Evolutionary conservation across 1,140 invertebrate genomes (phyloP).

Genomic region (Drosophila persimilis): DNA sequence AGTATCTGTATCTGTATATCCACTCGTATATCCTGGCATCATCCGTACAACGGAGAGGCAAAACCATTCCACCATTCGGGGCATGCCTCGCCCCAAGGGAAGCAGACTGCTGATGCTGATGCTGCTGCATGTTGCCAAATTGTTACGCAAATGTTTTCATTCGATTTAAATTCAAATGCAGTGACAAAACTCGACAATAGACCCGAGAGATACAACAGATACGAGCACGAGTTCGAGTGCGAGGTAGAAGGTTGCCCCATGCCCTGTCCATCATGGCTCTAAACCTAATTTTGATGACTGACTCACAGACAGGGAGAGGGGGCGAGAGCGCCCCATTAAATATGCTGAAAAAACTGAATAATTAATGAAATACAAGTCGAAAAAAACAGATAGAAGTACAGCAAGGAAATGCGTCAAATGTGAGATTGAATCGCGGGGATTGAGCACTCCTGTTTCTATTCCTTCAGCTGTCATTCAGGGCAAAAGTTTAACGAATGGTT

Average conservation of each 20-base stretch:
- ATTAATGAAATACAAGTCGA: conserved; percentile 50
- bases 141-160: conserved; percentile 74
- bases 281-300: conserved; percentile 42
- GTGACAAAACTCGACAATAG: conserved; percentile 15
- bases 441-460: not conserved
- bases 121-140: conserved; percentile 60
- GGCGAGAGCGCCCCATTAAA: conserved; percentile 44
- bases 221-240: too few species aligned
- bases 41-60: conserved; percentile 22
- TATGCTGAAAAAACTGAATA: conserved; percentile 54
- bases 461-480: conserved; percentile 16
- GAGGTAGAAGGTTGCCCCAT: too few species aligned
- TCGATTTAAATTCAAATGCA: conserved; percentile 65
- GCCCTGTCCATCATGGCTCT: not conserved
- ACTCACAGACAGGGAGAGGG: not conserved
- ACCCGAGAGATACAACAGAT: too few species aligned
- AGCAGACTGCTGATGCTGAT: not conserved
- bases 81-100: not conserved
- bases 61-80: conserved; percentile 8
- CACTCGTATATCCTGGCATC: conserved; percentile 1
- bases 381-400: conserved; percentile 16
- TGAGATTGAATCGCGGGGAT: conserved; percentile 42
- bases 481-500: conserved; percentile 32
- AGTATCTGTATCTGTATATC: conserved; percentile 10
- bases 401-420: conserved; percentile 62